Conservation (phyloP, 2,888 invertebrate species). For the Acleris holmiana region DNA sequence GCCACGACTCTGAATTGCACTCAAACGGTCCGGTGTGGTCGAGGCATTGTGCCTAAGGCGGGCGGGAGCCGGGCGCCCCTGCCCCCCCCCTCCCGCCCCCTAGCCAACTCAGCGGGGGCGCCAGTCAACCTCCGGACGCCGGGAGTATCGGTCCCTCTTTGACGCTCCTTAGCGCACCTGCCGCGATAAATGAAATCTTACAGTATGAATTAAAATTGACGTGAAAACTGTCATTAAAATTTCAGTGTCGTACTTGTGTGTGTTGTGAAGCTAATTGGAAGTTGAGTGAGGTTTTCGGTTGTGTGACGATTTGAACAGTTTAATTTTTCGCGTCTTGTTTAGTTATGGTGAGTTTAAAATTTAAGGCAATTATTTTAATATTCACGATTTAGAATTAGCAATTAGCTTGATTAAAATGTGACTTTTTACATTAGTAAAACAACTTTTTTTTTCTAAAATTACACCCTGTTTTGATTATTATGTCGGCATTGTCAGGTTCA, state of each 20-base stretch:
- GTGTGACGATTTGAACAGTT: constrained; percentile 25
- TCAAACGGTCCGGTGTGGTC: constrained; percentile 35
- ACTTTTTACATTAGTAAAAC: neutral
- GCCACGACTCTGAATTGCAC: constrained; percentile 33
- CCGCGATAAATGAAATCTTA: constrained; percentile 45
- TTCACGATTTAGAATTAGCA: no score
- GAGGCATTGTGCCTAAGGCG: constrained; percentile 51
- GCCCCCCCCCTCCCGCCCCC: constrained; percentile 45
- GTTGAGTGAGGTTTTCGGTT: constrained; percentile 26
- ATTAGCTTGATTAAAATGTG: neutral
- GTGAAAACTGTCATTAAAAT: constrained; percentile 21
- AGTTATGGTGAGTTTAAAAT: constrained; percentile 27
- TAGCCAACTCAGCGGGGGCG: constrained; percentile 55
- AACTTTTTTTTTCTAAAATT: no score
- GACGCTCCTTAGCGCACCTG: constrained; percentile 32
- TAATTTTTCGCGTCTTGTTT: constrained; percentile 12
- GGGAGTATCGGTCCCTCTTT: constrained; percentile 41
- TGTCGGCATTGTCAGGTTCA: neutral
- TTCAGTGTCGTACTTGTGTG: constrained; percentile 20
- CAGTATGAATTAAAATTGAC: constrained; percentile 48
- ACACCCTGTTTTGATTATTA: no score
- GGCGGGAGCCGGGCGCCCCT: constrained; percentile 50
- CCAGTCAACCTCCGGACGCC: constrained; percentile 56
- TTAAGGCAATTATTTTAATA: neutral
- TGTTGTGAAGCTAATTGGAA: constrained; percentile 8